Percentiles rank a stretch among this genome's conserved stretches.
Evolutionary conservation across 2,888 invertebrate genomes (phyloP).

Genomic region (Schizaphis graminum): DNA sequence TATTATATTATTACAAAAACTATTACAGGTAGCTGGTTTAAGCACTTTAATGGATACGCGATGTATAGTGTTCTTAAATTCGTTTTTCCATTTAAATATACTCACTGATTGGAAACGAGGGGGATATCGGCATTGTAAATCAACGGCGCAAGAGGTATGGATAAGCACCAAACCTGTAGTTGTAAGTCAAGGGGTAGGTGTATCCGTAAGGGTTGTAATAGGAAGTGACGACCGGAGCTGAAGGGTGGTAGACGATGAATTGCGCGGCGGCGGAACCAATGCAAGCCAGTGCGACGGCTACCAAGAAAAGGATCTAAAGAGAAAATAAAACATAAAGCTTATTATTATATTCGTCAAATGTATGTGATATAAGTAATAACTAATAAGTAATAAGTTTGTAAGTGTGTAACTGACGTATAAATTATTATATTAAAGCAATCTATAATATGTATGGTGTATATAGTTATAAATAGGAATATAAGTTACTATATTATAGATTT

Average conservation of each 20-base stretch:
- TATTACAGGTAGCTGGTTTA: not conserved
- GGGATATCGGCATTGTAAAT: not conserved
- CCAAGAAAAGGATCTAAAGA: constrained; percentile 36
- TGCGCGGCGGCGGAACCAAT: constrained; percentile 38
- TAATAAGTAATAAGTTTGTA: not conserved
- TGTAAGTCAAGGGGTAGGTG: constrained; percentile 44
- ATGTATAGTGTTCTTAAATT: not conserved
- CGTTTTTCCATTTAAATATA: not conserved
- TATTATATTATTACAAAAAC: not conserved
- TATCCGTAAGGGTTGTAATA: constrained; percentile 48
- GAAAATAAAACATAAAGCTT: not conserved
- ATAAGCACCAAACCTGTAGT: constrained; percentile 42
- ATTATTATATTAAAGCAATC: not conserved
- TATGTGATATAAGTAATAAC: too few relatives aligned
- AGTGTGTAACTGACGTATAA: not conserved
- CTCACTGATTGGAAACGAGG: not conserved
- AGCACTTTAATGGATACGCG: not conserved
- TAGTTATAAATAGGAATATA: too few relatives aligned
- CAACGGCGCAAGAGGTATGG: constrained; percentile 54
- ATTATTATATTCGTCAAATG: not conserved
- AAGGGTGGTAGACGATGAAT: not conserved
- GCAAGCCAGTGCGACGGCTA: constrained; percentile 43
- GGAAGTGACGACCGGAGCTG: not conserved
- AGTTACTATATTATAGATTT: not conserved
- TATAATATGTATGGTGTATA: not conserved